Evolutionary conservation across 2,113 vertebrate genomes (phyloP).

Genomic region (Cairina moschata): DNA sequence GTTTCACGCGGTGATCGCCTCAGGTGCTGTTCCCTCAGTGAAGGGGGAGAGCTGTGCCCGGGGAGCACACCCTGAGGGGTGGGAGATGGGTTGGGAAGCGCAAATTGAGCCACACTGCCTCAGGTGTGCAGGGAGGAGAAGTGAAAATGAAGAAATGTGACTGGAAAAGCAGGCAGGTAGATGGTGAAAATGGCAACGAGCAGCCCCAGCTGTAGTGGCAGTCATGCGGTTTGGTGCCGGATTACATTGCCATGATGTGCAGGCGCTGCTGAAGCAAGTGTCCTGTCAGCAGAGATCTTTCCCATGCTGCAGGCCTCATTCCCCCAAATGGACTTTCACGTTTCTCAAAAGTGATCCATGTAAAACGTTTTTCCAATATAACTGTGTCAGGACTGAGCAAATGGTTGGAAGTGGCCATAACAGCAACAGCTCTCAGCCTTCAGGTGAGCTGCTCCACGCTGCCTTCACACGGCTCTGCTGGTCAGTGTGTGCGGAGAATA

Average conservation of each 20-base stretch:
- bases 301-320: neutral
- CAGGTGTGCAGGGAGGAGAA: neutral
- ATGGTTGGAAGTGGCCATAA: accelerated
- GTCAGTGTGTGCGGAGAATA: accelerated
- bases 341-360: neutral
- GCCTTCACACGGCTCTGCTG: neutral
- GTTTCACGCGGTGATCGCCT: neutral
- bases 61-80: accelerated
- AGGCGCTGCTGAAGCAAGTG: accelerated
- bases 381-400: neutral
- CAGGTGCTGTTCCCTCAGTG: neutral
- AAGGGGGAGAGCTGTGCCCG: accelerated
- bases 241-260: accelerated
- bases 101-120: accelerated
- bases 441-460: accelerated
- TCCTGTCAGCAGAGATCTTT: accelerated
- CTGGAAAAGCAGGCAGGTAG: neutral
- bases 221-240: neutral
- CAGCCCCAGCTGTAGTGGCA: neutral
- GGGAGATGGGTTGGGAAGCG: neutral
- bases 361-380: neutral
- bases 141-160: neutral
- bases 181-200: neutral
- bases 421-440: accelerated
- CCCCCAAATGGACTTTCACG: accelerated